These are phyloP conservation scores for Euzetes globulus DNA, from an alignment of 2,888 invertebrate species.

Conservation along the genomic window DNA sequence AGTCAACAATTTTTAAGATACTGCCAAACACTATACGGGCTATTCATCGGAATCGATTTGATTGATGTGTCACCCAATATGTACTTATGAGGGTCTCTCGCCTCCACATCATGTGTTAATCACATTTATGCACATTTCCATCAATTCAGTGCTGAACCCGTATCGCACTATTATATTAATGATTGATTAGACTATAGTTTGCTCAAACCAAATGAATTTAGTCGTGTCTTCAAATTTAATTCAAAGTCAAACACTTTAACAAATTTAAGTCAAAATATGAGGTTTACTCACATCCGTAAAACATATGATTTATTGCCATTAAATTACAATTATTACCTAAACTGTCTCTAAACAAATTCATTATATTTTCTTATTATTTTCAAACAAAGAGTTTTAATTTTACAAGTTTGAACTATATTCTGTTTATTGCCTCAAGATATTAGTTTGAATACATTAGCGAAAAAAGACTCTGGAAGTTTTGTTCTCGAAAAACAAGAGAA, in stretches of 20 bases:
- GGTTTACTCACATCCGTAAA: too few relatives aligned
- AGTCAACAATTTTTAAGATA: conserved; percentile 17
- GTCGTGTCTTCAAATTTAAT: background rate
- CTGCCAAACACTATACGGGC: conserved; percentile 18
- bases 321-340: too few relatives aligned
- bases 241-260: background rate
- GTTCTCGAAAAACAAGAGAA: background rate
- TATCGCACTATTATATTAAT: conserved; percentile 18
- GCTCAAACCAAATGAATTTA: background rate
- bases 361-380: too few relatives aligned
- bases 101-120: conserved; percentile 26
- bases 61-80: conserved; percentile 28
- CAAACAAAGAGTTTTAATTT: too few relatives aligned
- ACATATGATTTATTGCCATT: too few relatives aligned
- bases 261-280: background rate
- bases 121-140: conserved; percentile 1
- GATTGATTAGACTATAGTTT: conserved; percentile 18
- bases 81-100: conserved; percentile 26
- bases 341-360: too few relatives aligned
- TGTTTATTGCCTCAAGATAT: too few relatives aligned
- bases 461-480: background rate
- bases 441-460: too few relatives aligned
- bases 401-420: too few relatives aligned
- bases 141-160: background rate
- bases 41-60: background rate